Evolutionary conservation across 2,888 invertebrate species (phyloP).

Genomic region (Poecilus cupreus): DNA sequence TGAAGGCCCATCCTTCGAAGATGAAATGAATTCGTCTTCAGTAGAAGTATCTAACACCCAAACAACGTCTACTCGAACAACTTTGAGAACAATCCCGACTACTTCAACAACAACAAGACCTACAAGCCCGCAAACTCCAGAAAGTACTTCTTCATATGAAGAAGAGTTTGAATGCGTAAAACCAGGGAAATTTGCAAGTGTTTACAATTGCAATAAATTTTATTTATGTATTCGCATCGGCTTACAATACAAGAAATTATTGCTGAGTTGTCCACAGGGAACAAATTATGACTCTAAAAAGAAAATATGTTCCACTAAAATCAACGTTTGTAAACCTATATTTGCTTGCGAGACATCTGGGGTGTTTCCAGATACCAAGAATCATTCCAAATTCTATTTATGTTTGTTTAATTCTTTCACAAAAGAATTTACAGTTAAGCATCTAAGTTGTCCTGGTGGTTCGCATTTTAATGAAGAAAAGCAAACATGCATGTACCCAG

Average conservation of each 20-base stretch:
- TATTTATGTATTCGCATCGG: conserved; percentile 65
- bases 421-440: conserved; percentile 74
- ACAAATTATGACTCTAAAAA: conserved; percentile 65
- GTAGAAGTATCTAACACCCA: neutral
- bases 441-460: conserved; percentile 73
- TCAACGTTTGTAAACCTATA: conserved; percentile 61
- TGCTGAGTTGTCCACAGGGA: conserved; percentile 65
- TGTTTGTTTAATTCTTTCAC: conserved; percentile 74
- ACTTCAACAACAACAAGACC: neutral
- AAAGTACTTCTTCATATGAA: neutral
- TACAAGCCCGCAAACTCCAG: neutral
- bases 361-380: conserved; percentile 72
- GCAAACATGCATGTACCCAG: conserved; percentile 68
- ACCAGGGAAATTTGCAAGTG: conserved; percentile 66
- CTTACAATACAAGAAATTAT: conserved; percentile 63
- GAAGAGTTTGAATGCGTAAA: conserved; percentile 63
- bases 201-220: conserved; percentile 65
- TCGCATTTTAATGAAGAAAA: conserved; percentile 72
- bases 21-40: no score
- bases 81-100: neutral
- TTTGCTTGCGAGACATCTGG: conserved; percentile 70
- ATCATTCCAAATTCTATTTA: conserved; percentile 75
- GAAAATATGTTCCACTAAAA: conserved; percentile 64
- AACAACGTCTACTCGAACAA: neutral
- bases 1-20: no score